Evolutionary conservation across 2,797 vertebrate species (phyloP), one percentile per base, ranked within the genome.

Genomic region (Vultur gryphus): DNA sequence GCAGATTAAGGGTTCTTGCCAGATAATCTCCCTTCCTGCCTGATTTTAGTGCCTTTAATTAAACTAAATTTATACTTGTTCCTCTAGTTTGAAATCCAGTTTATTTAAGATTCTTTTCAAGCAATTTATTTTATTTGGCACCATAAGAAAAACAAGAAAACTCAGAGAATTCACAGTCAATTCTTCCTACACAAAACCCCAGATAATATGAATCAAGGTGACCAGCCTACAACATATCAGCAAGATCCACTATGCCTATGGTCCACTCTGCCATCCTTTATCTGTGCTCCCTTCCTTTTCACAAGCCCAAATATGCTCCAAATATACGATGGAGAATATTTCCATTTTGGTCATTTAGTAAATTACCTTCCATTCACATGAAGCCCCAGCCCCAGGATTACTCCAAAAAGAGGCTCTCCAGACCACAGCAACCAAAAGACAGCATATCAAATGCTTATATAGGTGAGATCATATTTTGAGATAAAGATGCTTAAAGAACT

Each of bases 321-420:
- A 78, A 28, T 15, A 23, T 19, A 4, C 0, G 0, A 4, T 9
- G 10, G 23, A 78, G 8, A 61, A 11, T 12, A 35, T 12, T 84
- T 64, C 33, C 46, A 14, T 15, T 73, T 7, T 16, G 28, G 23
- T 35, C 25, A 15, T 24, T 21, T 11, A 16, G 43, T n/a, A 39
- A 89, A 70, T 55, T n/a, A 62, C 39, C 51, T 28, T 20, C 11
- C 35, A 51, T 58, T 2, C 35, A n/a, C 19, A 25, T 7, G 16
- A 37, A 88, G 23, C 18, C 6, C 49, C 48, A 83, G 31, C 3
- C 16, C 43, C 59, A 72, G 28, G 39, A 9, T 24, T 35, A 37
- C 39, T 44, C 61, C 20, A 33, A 19, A 39, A 58, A 33, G 77
- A 67, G 49, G 4, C 28, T 73, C 41, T 52, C 28, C 46, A 70